Percentiles rank a stretch among this genome's conserved stretches.
phyloP scores from a whole-genome alignment of 2,888 invertebrate genomes.

The Melanchra persicariae region DNA sequence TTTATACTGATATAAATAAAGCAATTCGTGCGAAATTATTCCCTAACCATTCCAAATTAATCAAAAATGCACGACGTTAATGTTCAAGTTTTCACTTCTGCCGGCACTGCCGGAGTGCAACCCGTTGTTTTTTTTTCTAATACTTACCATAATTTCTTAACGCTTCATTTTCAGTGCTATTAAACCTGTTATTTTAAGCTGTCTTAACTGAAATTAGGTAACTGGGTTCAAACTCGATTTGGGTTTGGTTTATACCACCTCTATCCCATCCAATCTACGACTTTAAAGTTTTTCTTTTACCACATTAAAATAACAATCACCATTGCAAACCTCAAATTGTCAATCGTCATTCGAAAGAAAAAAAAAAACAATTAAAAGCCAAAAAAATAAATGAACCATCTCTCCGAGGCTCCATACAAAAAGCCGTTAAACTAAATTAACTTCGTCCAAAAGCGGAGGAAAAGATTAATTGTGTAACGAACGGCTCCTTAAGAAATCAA shows the following conservation, averaged over 20 bases:
- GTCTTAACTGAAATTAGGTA: not conserved
- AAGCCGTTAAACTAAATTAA: slow-evolving; percentile 55
- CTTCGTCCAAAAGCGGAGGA: slow-evolving; percentile 42
- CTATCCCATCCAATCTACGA: not conserved
- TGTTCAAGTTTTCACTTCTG: too few relatives aligned
- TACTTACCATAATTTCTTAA: too few relatives aligned
- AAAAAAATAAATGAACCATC: slow-evolving; percentile 43
- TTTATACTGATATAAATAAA: too few relatives aligned
- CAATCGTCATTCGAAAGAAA: not conserved
- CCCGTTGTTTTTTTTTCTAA: too few relatives aligned
- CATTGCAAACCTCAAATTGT: slow-evolving; percentile 5
- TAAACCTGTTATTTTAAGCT: not conserved
- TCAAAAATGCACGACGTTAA: too few relatives aligned
- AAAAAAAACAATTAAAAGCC: slow-evolving; percentile 42
- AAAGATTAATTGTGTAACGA: slow-evolving; percentile 61
- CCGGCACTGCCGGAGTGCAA: too few relatives aligned
- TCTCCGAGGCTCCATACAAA: slow-evolving; percentile 28
- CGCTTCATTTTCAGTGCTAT: too few relatives aligned
- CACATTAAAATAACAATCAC: not conserved
- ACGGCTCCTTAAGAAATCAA: slow-evolving; percentile 64
- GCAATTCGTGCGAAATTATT: too few relatives aligned
- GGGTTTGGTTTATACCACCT: not conserved
- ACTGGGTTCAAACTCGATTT: not conserved
- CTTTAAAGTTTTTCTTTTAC: not conserved
- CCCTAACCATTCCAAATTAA: too few relatives aligned